Evolutionary conservation across 2,888 invertebrate genomes (phyloP).

Genomic region (Agapostemon virescens): DNA sequence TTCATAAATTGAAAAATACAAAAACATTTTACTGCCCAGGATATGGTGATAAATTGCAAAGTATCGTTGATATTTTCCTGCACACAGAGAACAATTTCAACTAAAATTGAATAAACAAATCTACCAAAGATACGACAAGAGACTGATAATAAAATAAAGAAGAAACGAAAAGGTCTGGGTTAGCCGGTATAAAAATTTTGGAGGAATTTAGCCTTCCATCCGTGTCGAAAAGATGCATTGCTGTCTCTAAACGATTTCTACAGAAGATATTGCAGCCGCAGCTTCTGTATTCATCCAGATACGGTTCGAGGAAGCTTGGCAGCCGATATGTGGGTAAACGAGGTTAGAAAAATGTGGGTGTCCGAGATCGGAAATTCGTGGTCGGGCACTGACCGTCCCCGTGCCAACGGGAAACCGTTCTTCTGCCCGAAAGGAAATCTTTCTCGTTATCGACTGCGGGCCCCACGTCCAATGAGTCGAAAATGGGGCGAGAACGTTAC

Average conservation of each 20-base stretch:
- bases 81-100: background rate
- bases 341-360: constrained; percentile 49
- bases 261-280: constrained; percentile 27
- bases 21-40: too few species aligned
- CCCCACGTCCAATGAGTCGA: constrained; percentile 58
- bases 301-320: constrained; percentile 40
- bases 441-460: constrained; percentile 60
- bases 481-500: constrained; percentile 60
- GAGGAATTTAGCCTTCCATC: background rate
- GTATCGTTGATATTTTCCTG: too few species aligned
- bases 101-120: too few species aligned
- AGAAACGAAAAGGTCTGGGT: background rate
- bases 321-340: constrained; percentile 42
- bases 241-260: constrained; percentile 14
- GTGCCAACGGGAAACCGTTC: constrained; percentile 54
- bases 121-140: too few species aligned
- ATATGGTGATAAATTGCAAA: too few species aligned
- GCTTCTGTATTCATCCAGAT: constrained; percentile 24
- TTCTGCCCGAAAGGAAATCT: constrained; percentile 58
- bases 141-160: background rate
- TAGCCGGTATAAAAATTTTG: background rate
- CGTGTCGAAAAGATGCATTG: background rate
- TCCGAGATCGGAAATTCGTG: constrained; percentile 61
- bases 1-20: too few species aligned
- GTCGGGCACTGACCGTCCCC: constrained; percentile 46